Evolutionary conservation across 2,113 vertebrate genomes (phyloP), one percentile per base, ranked within the genome.

Genomic region (Oncorhynchus keta): DNA sequence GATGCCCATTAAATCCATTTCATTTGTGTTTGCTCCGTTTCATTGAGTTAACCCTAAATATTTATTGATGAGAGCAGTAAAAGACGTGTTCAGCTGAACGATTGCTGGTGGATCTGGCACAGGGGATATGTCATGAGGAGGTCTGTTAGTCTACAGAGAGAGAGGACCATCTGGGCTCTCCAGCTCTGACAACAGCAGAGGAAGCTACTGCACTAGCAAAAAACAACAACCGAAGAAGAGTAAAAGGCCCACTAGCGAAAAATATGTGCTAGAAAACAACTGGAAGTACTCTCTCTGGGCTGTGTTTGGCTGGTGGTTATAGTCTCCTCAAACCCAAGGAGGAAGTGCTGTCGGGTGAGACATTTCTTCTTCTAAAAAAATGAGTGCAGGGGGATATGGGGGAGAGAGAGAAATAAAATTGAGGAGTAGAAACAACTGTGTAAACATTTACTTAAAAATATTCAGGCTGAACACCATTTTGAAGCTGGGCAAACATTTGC

Each of bases 1-100:
- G 85, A 85, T 78, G 85, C 81, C 85, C 76, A 75, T 91, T 89
- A 90, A 87, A 86, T 86, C 85, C 83, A 85, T 87, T 88, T 90
- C 84, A 91, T 92, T 91, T 92, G 86, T 91, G 85, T 91, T 93
- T 92, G 88, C 87, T 88, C 85, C 87, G 76, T 90, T 92, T 90
- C 87, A 88, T 88, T 88, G 88, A 85, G 82, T 86, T 90, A 84
- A 91, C 89, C 81, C 88, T 84, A 90, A 90, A 93, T 90, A 92
- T 92, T 88, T 92, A 91, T 91, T 87, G 88, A 89, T 87, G 77
- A 68, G 85, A 80, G 83, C 87, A 80, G 84, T 89, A 89, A 92
- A 91, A 89, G 89, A 87, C 79, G 80, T 90, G 84, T 86, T 89
- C 80, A 81, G 71, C 81, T 81, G 76, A 91, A 87, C 83, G 73